Evolutionary conservation across 2,113 vertebrate species (phyloP).

Genomic region (Periophthalmus modestus): DNA sequence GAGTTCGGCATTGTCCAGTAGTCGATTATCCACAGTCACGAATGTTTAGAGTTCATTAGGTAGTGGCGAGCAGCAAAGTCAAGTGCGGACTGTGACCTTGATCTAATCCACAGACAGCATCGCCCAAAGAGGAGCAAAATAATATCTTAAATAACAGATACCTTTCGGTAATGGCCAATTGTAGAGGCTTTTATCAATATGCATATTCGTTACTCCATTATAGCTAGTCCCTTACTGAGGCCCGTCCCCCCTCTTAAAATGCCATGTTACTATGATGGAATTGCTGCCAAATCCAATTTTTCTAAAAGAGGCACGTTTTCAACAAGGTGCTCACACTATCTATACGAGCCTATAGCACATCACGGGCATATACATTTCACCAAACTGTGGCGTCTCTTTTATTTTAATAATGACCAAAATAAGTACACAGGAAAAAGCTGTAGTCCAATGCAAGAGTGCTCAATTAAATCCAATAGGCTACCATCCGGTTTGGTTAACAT

Average conservation of each 20-base stretch:
- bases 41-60: not conserved
- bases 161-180: too few species aligned
- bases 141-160: not conserved
- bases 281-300: not conserved
- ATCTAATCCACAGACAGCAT: not conserved
- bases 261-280: not conserved
- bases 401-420: slow-evolving; percentile 32
- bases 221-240: slow-evolving; percentile 31
- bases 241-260: not conserved
- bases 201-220: slow-evolving; percentile 7
- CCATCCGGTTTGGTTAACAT: slow-evolving; percentile 30
- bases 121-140: not conserved
- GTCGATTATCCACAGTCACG: not conserved
- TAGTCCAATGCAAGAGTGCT: not conserved
- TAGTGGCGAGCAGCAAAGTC: slow-evolving; percentile 49
- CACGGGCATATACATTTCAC: slow-evolving; percentile 41
- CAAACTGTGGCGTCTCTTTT: slow-evolving; percentile 17
- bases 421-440: not conserved
- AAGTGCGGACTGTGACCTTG: not conserved
- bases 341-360: not conserved
- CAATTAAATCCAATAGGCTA: too few species aligned
- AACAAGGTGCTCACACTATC: accelerated
- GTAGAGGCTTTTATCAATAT: not conserved
- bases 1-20: not conserved
- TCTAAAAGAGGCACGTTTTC: not conserved